Conservation (phyloP, 1,140 invertebrate species). For the Trachymyrmex septentrionalis region DNA sequence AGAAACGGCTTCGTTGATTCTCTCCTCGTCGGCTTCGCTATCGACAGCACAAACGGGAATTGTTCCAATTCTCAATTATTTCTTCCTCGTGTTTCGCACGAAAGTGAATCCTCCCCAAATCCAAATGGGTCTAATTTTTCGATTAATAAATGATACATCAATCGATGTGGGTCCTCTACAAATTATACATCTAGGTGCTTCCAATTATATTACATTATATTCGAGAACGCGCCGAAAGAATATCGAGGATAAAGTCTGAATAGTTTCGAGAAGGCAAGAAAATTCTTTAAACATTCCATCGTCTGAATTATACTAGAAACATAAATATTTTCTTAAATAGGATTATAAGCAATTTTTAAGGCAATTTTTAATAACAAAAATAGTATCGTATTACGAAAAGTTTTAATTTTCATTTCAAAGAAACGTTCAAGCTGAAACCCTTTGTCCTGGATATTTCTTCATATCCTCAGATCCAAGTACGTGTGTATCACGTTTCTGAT, state of each 20-base stretch:
- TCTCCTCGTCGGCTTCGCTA: slow-evolving; percentile 32
- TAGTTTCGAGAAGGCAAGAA: background rate
- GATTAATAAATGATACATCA: slow-evolving; percentile 62
- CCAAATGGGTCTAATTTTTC: slow-evolving; percentile 42
- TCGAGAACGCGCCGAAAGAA: background rate
- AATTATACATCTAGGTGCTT: background rate
- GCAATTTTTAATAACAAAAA: background rate
- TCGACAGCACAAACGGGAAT: slow-evolving; percentile 8
- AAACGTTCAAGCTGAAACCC: background rate
- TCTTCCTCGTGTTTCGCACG: background rate
- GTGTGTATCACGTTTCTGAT: background rate
- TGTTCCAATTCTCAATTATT: slow-evolving; percentile 20
- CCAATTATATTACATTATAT: too few species aligned
- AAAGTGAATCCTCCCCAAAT: background rate
- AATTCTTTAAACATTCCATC: background rate
- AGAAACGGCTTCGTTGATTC: slow-evolving; percentile 44
- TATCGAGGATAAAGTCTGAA: background rate
- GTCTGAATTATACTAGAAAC: background rate
- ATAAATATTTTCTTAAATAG: background rate
- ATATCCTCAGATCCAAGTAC: background rate
- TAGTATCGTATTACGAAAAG: background rate
- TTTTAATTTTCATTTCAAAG: background rate
- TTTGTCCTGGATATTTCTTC: slow-evolving; percentile 18
- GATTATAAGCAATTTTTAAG: background rate
- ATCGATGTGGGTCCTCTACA: background rate